phyloP scores from a whole-genome alignment of 1,140 invertebrate genomes.

The Bombus sibiricus region DNA sequence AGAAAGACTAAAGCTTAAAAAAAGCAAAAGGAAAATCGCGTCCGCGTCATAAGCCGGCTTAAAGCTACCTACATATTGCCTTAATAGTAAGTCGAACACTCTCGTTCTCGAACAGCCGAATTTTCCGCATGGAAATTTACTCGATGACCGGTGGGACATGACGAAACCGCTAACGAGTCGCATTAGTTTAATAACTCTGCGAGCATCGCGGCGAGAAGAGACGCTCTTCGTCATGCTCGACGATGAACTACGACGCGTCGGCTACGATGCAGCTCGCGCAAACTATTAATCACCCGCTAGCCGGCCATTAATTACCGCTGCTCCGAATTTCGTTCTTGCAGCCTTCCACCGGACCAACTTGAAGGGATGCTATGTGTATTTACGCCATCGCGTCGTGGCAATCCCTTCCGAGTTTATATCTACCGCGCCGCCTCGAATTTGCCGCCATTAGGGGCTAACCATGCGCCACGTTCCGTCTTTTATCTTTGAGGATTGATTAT shows the following conservation, averaged over 20 bases:
- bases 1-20: neutral
- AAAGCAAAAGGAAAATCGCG: neutral
- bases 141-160: neutral
- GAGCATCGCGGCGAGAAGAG: constrained; percentile 21
- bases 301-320: constrained; percentile 42
- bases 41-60: no score
- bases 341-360: neutral
- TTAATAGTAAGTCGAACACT: neutral
- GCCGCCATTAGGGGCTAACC: neutral
- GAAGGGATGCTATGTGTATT: neutral
- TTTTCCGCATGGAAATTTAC: neutral
- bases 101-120: neutral
- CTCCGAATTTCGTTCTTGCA: constrained; percentile 30
- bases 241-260: constrained; percentile 49
- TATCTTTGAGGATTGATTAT: neutral
- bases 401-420: neutral
- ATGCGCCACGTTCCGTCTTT: neutral
- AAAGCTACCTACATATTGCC: no score
- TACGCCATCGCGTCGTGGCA: no score
- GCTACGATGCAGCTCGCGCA: constrained; percentile 1
- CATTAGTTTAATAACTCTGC: constrained; percentile 73
- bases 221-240: neutral
- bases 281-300: constrained; percentile 52
- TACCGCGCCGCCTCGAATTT: neutral
- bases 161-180: constrained; percentile 60